These are phyloP conservation scores for Ectropis grisescens DNA, from an alignment of 1,140 invertebrate species.

Conservation along the genomic window DNA sequence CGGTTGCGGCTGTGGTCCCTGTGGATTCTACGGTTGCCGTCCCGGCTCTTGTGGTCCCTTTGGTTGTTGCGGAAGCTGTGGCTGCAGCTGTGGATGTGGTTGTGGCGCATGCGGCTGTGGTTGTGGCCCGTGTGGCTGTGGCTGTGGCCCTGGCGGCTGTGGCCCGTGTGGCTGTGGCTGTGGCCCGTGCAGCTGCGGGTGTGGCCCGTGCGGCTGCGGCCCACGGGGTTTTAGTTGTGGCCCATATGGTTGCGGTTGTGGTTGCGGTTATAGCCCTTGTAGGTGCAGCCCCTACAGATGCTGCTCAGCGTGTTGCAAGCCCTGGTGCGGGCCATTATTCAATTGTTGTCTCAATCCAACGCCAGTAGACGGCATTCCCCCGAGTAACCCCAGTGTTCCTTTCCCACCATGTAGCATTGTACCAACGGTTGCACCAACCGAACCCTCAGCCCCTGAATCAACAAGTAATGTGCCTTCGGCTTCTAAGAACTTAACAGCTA, in stretches of 20 bases:
- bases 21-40: constrained; percentile 1
- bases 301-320: neutral
- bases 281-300: neutral
- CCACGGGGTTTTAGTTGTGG: too few species aligned
- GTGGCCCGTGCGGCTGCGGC: constrained; percentile 4
- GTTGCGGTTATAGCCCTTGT: neutral
- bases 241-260: neutral
- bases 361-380: neutral
- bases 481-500: too few species aligned
- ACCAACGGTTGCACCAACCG: too few species aligned
- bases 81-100: constrained; percentile 1
- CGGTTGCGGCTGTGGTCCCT: constrained; percentile 7
- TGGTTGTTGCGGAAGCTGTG: constrained; percentile 7
- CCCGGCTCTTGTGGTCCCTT: constrained; percentile 4
- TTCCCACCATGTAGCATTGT: too few species aligned
- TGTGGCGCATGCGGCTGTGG: neutral
- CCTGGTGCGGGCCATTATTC: constrained; percentile 1
- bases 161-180: constrained; percentile 1
- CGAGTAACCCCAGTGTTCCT: neutral
- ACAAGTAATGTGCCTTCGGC: too few species aligned
- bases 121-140: constrained; percentile 5
- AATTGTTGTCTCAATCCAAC: constrained; percentile 2
- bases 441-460: too few species aligned
- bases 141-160: neutral
- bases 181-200: constrained; percentile 7